Conservation (phyloP, 2,797 vertebrate genomes). For the Ataeniobius toweri region DNA sequence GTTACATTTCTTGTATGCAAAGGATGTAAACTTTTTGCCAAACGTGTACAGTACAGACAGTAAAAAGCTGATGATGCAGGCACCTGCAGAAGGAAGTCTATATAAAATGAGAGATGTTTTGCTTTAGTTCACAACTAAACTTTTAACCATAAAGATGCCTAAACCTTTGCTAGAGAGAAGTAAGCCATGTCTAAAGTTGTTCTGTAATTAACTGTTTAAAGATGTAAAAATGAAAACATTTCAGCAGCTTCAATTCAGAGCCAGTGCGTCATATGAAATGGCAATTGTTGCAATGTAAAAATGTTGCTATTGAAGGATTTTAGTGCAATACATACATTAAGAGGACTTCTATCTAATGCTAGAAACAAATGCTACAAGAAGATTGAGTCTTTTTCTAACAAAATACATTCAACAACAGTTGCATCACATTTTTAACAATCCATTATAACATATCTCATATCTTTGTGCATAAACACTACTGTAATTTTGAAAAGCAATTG, state of each 20-base stretch:
- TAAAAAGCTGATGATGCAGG: not conserved
- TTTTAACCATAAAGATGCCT: not conserved
- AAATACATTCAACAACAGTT: not conserved
- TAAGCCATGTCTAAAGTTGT: not conserved
- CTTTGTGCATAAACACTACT: constrained; percentile 18
- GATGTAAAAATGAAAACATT: not conserved
- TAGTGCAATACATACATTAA: not conserved
- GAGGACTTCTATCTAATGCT: not conserved
- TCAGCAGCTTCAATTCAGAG: not conserved
- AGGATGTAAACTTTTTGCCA: not conserved
- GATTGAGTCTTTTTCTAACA: not conserved
- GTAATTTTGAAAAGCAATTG: constrained; percentile 15
- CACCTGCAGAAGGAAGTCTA: not conserved
- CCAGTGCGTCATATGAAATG: not conserved
- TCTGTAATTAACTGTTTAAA: not conserved
- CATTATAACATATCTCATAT: constrained; percentile 3
- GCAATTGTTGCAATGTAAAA: not conserved
- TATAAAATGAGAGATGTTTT: not conserved
- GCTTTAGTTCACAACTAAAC: not conserved
- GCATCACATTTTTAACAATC: not conserved
- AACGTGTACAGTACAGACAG: not conserved
- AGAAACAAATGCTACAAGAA: not conserved
- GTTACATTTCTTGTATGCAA: not conserved
- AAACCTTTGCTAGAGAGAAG: not conserved
- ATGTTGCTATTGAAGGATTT: not conserved